Percentiles rank a stretch among this genome's conserved stretches.
These are phyloP conservation scores for Calypte anna DNA, from an alignment of 2,113 vertebrate species.

Conservation along the genomic window DNA sequence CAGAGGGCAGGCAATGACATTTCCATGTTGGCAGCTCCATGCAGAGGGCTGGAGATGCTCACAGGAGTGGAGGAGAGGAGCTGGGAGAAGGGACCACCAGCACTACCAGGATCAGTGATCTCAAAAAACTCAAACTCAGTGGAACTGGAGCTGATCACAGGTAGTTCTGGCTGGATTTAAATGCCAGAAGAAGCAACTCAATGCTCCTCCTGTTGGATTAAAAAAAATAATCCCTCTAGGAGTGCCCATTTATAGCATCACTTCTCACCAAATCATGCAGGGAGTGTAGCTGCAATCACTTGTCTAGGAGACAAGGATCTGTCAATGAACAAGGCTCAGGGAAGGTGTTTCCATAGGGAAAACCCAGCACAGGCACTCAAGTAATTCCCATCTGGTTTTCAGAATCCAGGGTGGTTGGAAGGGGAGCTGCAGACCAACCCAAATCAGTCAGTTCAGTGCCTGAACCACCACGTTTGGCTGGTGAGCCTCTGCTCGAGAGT, in stretches of 20 bases:
- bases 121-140: background rate
- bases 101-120: rapidly evolving
- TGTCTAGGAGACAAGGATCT: background rate
- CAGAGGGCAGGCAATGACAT: conserved; percentile 13
- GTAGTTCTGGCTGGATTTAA: background rate
- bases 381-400: background rate
- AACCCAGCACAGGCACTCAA: background rate
- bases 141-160: background rate
- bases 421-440: background rate
- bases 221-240: background rate
- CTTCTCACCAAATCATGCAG: background rate
- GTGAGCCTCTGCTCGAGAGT: background rate
- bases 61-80: rapidly evolving
- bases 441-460: background rate
- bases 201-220: background rate
- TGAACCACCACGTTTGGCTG: background rate
- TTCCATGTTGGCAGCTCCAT: background rate
- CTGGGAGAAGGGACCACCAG: rapidly evolving
- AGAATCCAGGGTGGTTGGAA: background rate
- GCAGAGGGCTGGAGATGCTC: background rate
- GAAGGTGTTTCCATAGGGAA: background rate
- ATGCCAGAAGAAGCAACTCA: background rate
- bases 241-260: background rate
- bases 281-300: background rate
- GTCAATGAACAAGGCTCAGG: background rate